Conservation (phyloP, 2,113 vertebrate species). For the Halichoeres trimaculatus region DNA sequence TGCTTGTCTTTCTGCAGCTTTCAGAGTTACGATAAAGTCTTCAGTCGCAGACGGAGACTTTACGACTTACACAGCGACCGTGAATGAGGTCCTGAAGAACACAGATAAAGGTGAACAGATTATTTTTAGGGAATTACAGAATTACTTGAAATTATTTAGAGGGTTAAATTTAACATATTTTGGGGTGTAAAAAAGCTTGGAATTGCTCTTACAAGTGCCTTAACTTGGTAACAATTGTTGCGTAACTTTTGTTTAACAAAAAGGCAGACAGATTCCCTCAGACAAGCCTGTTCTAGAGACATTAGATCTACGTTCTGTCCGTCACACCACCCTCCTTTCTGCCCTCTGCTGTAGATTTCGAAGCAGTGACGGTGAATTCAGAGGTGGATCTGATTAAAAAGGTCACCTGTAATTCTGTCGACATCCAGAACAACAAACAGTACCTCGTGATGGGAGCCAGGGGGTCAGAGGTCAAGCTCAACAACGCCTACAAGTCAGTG, state of each 20-base stretch:
- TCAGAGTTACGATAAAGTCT: slow-evolving; percentile 85
- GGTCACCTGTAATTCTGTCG: slow-evolving; percentile 81
- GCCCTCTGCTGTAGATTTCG: slow-evolving; percentile 38
- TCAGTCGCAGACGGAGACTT: slow-evolving; percentile 86
- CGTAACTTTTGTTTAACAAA: no score
- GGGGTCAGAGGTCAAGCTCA: slow-evolving; percentile 76
- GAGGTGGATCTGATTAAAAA: slow-evolving; percentile 89
- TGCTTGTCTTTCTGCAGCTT: slow-evolving; percentile 78
- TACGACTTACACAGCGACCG: slow-evolving; percentile 84
- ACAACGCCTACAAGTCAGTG: slow-evolving; percentile 43
- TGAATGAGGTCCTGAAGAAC: slow-evolving; percentile 86
- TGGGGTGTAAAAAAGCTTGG: no score
- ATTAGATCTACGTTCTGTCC: no score
- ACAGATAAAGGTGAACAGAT: slow-evolving; percentile 48
- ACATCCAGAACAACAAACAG: slow-evolving; percentile 79
- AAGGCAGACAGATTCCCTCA: no score
- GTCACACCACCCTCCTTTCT: neutral
- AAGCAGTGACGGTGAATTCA: slow-evolving; percentile 51
- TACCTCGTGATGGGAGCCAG: slow-evolving; percentile 91
- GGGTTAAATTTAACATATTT: no score
- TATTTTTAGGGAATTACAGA: no score
- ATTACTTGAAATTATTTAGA: no score
- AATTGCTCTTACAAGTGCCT: no score
- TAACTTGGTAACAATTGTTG: no score
- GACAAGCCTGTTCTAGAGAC: no score